Evolutionary conservation across 2,888 invertebrate species (phyloP).

Genomic region (Habroteleia sp.): DNA sequence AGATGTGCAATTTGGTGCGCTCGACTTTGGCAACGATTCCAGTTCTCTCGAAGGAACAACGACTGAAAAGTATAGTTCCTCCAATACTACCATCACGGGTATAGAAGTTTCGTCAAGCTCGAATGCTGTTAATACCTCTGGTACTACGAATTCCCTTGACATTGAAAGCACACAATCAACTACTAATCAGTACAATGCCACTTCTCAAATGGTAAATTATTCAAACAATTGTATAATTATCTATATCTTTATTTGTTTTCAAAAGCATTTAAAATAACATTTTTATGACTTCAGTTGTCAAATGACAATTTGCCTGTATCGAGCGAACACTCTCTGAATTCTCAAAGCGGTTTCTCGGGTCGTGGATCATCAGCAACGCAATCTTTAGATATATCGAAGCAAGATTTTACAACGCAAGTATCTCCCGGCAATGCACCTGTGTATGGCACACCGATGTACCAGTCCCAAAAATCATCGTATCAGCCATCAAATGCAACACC

Average conservation of each 20-base stretch:
- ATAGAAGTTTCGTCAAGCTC: conserved; percentile 73
- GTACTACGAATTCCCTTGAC: conserved; percentile 72
- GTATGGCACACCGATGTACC: conserved; percentile 75
- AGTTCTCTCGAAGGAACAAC: conserved; percentile 81
- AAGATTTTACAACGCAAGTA: conserved; percentile 75
- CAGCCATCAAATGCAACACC: conserved; percentile 79
- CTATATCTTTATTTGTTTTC: no score
- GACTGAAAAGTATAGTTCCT: conserved; percentile 81
- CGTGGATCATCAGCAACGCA: conserved; percentile 69
- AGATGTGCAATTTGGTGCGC: conserved; percentile 96
- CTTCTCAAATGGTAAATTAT: conserved; percentile 74
- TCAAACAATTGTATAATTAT: no score
- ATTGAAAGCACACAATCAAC: conserved; percentile 74
- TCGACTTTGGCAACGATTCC: conserved; percentile 87
- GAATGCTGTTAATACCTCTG: conserved; percentile 70
- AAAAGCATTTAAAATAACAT: no score
- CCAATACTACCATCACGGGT: conserved; percentile 75
- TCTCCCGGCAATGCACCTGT: conserved; percentile 75
- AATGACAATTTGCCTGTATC: conserved; percentile 78
- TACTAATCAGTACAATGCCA: conserved; percentile 73
- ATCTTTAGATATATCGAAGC: conserved; percentile 73
- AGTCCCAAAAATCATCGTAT: conserved; percentile 81
- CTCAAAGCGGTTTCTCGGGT: conserved; percentile 74
- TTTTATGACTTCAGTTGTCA: conserved; percentile 71
- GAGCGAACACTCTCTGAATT: conserved; percentile 78